Conservation (phyloP, 1,140 invertebrate species). For the Drosophila teissieri region DNA sequence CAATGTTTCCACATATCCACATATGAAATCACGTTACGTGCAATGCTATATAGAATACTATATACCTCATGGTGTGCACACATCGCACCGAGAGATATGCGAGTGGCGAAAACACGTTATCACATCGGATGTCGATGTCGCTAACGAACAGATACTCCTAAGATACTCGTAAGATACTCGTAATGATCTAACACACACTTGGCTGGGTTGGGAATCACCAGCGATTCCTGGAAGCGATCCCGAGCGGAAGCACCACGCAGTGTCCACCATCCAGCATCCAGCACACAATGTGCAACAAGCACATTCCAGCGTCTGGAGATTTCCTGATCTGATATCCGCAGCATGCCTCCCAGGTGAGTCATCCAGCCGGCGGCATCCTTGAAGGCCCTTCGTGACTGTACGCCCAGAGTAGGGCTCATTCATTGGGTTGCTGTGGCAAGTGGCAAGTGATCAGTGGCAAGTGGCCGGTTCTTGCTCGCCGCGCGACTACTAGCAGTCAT, state of each 20-base stretch:
- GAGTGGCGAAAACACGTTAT: conserved; percentile 35
- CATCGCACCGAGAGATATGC: conserved; percentile 8
- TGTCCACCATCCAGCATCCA: not conserved
- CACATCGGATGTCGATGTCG: conserved; percentile 23
- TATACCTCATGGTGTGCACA: conserved; percentile 7
- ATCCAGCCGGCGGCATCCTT: conserved; percentile 46
- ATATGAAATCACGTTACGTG: conserved; percentile 16
- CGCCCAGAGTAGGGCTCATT: not conserved
- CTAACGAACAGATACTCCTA: too few species aligned
- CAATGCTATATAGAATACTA: conserved; percentile 1
- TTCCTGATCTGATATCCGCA: conserved; percentile 35
- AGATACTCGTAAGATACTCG: too few species aligned
- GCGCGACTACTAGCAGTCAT: conserved; percentile 62
- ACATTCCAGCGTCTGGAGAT: conserved; percentile 6
- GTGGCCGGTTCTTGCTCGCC: not conserved
- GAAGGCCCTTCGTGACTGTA: conserved; percentile 48
- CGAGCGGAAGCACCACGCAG: not conserved
- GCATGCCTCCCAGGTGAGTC: conserved; percentile 47
- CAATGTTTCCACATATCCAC: conserved; percentile 7
- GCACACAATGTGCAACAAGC: not conserved
- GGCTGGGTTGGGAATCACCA: conserved; percentile 6
- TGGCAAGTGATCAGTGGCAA: not conserved
- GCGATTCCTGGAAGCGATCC: conserved; percentile 16
- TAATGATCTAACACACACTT: not conserved
- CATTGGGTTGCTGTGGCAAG: not conserved